Evolutionary conservation across 2,888 invertebrate species (phyloP).

Genomic region (Meganola albula): DNA sequence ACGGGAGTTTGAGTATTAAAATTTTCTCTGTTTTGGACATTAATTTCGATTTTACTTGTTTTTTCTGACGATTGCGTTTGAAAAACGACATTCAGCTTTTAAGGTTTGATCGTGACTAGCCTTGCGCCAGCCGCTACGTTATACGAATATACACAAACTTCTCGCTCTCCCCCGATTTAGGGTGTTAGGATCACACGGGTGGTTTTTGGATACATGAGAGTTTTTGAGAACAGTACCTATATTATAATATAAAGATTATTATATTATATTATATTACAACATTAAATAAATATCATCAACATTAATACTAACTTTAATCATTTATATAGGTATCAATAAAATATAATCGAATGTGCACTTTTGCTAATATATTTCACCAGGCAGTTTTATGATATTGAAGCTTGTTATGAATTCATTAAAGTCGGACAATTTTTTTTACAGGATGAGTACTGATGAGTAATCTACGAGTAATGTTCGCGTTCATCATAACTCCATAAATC

Average conservation of each 20-base stretch:
- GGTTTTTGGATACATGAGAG: conserved; percentile 19
- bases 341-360: too few species aligned
- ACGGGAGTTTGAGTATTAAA: conserved; percentile 44
- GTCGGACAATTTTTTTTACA: too few species aligned
- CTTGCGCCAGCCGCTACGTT: conserved; percentile 38
- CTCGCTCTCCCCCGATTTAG: conserved; percentile 43
- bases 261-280: neutral
- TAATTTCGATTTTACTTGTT: conserved; percentile 35
- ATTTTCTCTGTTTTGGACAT: conserved; percentile 52
- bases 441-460: too few species aligned
- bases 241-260: neutral
- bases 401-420: too few species aligned
- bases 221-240: neutral
- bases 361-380: too few species aligned
- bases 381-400: too few species aligned
- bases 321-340: too few species aligned
- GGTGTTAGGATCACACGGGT: conserved; percentile 38
- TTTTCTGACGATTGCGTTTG: conserved; percentile 36
- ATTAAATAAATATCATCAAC: too few species aligned
- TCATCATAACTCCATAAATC: too few species aligned
- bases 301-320: too few species aligned
- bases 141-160: conserved; percentile 25
- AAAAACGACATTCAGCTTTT: conserved; percentile 65
- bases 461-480: too few species aligned
- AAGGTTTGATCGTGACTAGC: conserved; percentile 46